Conservation (phyloP, 2,888 invertebrate genomes). For the Andrena dorsata region DNA sequence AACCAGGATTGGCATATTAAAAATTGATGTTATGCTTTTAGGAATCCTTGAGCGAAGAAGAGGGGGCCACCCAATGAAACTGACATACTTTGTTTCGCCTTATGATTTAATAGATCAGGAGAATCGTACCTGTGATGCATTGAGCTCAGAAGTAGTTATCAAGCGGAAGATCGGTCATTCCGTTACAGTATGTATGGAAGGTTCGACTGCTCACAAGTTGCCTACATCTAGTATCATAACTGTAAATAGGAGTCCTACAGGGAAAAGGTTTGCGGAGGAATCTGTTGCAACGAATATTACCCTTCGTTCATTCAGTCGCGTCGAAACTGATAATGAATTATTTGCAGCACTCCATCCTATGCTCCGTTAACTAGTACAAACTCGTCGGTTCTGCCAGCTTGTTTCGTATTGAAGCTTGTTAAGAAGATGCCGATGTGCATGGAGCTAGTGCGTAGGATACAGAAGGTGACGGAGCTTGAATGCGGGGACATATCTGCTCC, state of each 20-base stretch:
- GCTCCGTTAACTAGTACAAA: constrained; percentile 93
- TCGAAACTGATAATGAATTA: background rate
- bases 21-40: constrained; percentile 78
- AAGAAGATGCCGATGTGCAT: constrained; percentile 95
- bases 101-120: constrained; percentile 95
- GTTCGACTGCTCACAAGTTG: constrained; percentile 93
- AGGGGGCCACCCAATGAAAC: constrained; percentile 93
- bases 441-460: constrained; percentile 90
- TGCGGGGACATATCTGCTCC: constrained; percentile 86
- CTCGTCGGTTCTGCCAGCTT: constrained; percentile 95
- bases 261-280: constrained; percentile 88
- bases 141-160: constrained; percentile 91
- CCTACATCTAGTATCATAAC: constrained; percentile 91
- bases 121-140: constrained; percentile 89
- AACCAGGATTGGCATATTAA: background rate
- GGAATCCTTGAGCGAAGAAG: constrained; percentile 84
- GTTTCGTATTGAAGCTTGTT: constrained; percentile 93
- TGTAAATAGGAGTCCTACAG: constrained; percentile 89
- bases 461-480: constrained; percentile 87
- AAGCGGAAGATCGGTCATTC: constrained; percentile 92
- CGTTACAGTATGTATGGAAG: constrained; percentile 96
- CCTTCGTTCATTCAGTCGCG: background rate
- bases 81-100: constrained; percentile 97
- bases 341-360: constrained; percentile 91
- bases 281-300: background rate